Evolutionary conservation across 2,113 vertebrate genomes (phyloP).

Genomic region (Fulica atra): DNA sequence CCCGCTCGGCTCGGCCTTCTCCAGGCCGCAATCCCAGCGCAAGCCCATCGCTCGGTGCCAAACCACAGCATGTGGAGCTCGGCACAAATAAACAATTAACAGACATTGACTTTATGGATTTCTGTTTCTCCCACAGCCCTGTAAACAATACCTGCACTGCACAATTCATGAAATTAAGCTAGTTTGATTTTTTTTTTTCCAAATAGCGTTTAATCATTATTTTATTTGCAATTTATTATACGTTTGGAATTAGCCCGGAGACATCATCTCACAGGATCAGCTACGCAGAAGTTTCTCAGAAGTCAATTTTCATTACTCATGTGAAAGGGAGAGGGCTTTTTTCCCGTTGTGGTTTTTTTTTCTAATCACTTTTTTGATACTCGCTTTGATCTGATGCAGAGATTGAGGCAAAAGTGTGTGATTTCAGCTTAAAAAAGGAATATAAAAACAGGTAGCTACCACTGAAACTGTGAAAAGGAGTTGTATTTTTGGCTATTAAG

Average conservation of each 20-base stretch:
- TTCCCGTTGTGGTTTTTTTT: background rate
- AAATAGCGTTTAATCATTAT: background rate
- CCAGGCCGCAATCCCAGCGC: background rate
- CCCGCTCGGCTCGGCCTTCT: background rate
- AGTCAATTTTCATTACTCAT: conserved; percentile 25
- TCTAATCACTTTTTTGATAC: background rate
- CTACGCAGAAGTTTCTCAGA: background rate
- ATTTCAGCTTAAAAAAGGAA: background rate
- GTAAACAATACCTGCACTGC: background rate
- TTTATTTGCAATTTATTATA: conserved; percentile 31
- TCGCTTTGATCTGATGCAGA: background rate
- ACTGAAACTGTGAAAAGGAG: fast-evolving
- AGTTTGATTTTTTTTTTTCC: background rate
- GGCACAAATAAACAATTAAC: conserved; percentile 32
- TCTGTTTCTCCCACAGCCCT: background rate
- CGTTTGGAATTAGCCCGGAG: conserved; percentile 19
- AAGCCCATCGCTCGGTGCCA: fast-evolving
- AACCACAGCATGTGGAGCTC: background rate
- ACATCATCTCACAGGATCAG: background rate
- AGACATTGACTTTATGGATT: conserved; percentile 37
- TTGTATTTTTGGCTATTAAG: background rate
- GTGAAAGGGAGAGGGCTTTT: background rate
- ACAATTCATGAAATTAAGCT: background rate
- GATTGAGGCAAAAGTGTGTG: background rate
- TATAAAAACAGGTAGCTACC: background rate